Base-by-base conservation (phyloP, 1,140 invertebrate species). In the Macrosteles quadrilineatus region DNA sequence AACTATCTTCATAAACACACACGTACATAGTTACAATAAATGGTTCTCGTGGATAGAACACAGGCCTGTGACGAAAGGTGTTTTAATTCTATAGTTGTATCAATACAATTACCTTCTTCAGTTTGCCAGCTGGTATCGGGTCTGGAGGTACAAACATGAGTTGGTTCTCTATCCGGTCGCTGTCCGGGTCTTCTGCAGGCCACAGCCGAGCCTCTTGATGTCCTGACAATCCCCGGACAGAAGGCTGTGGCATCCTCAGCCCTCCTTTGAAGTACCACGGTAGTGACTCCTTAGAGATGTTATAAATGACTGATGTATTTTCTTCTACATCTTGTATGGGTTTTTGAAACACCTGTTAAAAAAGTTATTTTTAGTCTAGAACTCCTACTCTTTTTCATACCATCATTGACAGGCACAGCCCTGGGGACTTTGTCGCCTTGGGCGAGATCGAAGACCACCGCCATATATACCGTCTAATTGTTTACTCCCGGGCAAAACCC, bases 101-200 rank as follows among this genome's bases (percentile, higher is more conserved):
- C n/a, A n/a, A n/a, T n/a, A n/a, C n/a, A n/a, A n/a, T n/a, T n/a
- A 69, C 68, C 68, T 69, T 69, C 45, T 50, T 40, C 36, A 53
- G 32, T 23, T 17, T 32, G 14, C 31, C 23, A 0, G 55, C 21
- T 14, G 30, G 21, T 43, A 21, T 17, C 1, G 64, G 88, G 73
- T 89, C 86, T 23, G 89, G 85, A 12, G 91, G 87, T 40, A 91
- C 81, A 73, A 88, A 93, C 90, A 92, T 91, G 4, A 93, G 79
- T 75, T 87, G 85, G 76, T 93, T 88, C 0, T 87, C 84, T 2
- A 95, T 87, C 63, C 92, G 85, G 83, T 90, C 91, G 68, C 80
- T 80, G 43, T 81, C 75, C 32, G 76, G 75, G 71, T 80, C 79
- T 72, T 86, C 87, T 71, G 88, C 84, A 1, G 87, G 87, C 82